These are phyloP conservation scores for Acrocephalus scirpaceus DNA, from an alignment of 2,797 vertebrate genomes.

Conservation along the genomic window DNA sequence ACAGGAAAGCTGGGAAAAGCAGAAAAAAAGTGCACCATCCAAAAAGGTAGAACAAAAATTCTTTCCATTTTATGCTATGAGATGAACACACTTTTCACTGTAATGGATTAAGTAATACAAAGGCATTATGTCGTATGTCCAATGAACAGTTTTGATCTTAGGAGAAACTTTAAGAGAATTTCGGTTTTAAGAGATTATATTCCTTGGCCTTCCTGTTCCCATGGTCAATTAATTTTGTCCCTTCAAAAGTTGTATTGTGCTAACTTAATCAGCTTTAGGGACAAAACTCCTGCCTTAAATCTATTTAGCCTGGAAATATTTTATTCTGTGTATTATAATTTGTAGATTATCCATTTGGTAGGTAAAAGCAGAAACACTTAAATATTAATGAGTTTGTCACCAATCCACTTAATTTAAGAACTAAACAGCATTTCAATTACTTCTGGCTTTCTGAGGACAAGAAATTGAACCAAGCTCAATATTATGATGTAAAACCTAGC, in stretches of 20 bases:
- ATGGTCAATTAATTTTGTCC: neutral
- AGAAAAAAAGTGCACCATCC: neutral
- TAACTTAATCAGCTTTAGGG: neutral
- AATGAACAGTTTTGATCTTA: neutral
- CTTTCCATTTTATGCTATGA: neutral
- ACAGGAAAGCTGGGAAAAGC: neutral
- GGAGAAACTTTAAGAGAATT: neutral
- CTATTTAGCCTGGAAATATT: neutral
- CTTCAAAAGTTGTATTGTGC: neutral
- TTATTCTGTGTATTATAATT: neutral
- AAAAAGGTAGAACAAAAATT: neutral
- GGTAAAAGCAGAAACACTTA: conserved; percentile 4
- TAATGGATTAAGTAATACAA: neutral
- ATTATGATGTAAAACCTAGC: conserved; percentile 11
- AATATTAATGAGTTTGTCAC: conserved; percentile 34
- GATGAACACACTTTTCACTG: neutral
- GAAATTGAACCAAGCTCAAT: conserved; percentile 1
- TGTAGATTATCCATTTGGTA: neutral
- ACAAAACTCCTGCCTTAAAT: neutral
- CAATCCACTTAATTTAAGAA: conserved; percentile 33
- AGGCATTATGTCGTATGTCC: neutral
- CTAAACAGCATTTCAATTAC: neutral
- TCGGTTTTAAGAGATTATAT: neutral
- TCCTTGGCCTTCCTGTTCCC: neutral
- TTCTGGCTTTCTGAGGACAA: conserved; percentile 36